Evolutionary conservation across 2,888 invertebrate species (phyloP), one percentile per base, ranked within the genome.

Genomic region (Eristalis tenax): DNA sequence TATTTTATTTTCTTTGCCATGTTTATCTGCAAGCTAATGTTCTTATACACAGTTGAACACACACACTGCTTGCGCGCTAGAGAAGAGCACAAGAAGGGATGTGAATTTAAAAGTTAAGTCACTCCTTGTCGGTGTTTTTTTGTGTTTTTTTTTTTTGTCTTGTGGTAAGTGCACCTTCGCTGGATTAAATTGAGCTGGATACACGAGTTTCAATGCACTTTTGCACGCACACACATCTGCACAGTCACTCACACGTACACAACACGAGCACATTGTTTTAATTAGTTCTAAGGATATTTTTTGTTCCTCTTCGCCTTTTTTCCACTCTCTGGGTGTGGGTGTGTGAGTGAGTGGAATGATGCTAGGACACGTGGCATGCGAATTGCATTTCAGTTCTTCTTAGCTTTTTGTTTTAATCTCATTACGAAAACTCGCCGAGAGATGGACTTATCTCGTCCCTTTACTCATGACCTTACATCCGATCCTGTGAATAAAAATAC

Each of bases 271-370:
- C 28, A 74, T 74, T 74, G 74, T 78, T 82, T 86, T 82, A 86
- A 83, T 86, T 82, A 86, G 86, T 86, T 61, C 61, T 75, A 74
- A 78, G 74, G 82, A 86, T 70, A 28, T 81, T 69, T 68, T 69
- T 40, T 68, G 4, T 28, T 28, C 28, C 28, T 69, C 35, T 73
- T 64, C 35, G 28, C 18, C 50, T 69, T 56, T 8, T 28, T 74
- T 11, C 11, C 63, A 59, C 77, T 32, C 69, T 73, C 69, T 40
- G 11, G 56, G 5, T 28, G 38, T 38, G 23, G 18, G 1, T 38
- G 18, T 43, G 38, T 4, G 11, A 0, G 35, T 23, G 26, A 0
- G 43, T 15, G 43, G n/a, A n/a, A n/a, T n/a, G 18, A 50, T 50
- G 65, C 61, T 26, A 23, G 6, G 32, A 35, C 69, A 75, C 83